These are phyloP conservation scores for Reinhardtius hippoglossoides DNA, from an alignment of 2,113 vertebrate genomes.

Conservation along the genomic window DNA sequence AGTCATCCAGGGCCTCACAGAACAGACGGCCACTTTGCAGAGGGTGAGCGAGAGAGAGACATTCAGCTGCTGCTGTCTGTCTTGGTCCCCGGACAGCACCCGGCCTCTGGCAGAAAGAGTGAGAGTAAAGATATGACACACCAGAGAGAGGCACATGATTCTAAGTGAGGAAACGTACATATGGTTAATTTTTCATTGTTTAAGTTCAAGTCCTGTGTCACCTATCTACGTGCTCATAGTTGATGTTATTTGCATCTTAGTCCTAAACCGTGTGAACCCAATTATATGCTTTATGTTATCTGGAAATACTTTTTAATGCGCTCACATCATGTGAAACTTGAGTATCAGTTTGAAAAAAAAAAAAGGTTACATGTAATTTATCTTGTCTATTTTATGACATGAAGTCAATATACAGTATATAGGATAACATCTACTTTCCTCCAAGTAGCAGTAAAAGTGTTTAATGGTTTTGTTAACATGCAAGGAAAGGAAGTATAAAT, in stretches of 20 bases:
- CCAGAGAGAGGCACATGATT: constrained; percentile 28
- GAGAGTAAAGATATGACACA: constrained; percentile 29
- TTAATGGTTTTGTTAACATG: background rate
- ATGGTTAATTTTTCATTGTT: background rate
- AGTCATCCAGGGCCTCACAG: constrained; percentile 48
- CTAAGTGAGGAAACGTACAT: constrained; percentile 4
- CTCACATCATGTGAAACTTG: background rate
- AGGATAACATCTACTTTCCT: background rate
- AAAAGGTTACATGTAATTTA: background rate
- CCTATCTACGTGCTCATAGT: background rate
- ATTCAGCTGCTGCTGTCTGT: constrained; percentile 88
- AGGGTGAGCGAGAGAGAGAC: constrained; percentile 32
- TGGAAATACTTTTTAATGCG: background rate
- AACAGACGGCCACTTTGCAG: constrained; percentile 58
- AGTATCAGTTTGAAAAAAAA: background rate
- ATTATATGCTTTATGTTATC: background rate
- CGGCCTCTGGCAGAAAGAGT: constrained; percentile 31
- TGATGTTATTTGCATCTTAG: background rate
- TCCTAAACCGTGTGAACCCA: background rate
- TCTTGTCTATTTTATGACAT: background rate
- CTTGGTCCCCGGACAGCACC: constrained; percentile 29
- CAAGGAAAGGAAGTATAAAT: background rate
- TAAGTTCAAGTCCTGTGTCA: too few species aligned
- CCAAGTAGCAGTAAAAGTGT: background rate
- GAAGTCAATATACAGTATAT: background rate